phyloP scores from a whole-genome alignment of 1,140 invertebrate genomes.

The Acromyrmex charruanus region DNA sequence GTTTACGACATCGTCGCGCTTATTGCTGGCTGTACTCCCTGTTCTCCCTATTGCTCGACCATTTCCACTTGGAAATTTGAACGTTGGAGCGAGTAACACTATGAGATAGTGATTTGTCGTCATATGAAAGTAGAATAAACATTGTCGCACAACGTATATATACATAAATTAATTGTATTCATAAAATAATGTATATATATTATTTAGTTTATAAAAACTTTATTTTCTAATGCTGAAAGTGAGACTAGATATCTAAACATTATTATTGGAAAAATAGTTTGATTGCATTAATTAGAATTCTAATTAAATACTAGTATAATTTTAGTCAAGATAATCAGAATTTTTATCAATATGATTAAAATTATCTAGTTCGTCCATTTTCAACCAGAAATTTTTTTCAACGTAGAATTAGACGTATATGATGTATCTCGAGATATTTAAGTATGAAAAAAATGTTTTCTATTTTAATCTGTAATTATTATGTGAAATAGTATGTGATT shows the following conservation, averaged over 20 bases:
- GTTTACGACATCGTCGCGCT: conserved; percentile 44
- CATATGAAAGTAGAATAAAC: not conserved
- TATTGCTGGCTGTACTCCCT: conserved; percentile 46
- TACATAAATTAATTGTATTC: not conserved
- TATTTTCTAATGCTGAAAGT: not conserved
- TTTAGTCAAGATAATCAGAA: no score
- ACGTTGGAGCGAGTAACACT: not conserved
- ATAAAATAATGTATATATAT: not conserved
- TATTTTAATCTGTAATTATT: not conserved
- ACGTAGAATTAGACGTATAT: no score
- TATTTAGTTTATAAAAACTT: not conserved
- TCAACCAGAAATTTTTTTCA: no score
- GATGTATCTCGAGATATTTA: not conserved
- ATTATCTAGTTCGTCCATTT: no score
- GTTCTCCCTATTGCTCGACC: conserved; percentile 31
- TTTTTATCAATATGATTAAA: no score
- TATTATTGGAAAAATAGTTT: no score
- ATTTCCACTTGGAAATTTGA: conserved; percentile 59
- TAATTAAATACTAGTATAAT: no score
- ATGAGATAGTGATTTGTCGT: not conserved
- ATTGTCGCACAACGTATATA: not conserved
- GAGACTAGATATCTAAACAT: not conserved
- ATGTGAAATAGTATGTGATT: not conserved
- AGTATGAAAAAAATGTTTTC: not conserved
- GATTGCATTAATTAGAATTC: no score